Conservation (phyloP, 2,113 vertebrate genomes). For the Mastomys natalensis region DNA sequence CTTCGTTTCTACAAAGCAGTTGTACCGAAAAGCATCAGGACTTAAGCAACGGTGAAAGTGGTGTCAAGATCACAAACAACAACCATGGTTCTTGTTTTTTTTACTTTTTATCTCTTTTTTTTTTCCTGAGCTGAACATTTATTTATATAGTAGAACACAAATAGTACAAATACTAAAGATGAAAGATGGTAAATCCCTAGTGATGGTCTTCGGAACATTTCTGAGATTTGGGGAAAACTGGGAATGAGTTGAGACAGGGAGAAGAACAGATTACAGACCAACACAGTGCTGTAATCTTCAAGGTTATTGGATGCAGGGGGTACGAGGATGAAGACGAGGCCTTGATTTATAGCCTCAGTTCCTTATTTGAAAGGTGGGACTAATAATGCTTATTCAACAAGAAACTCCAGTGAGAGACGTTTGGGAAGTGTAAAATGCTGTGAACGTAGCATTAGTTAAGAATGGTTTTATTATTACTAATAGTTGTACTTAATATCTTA, state of each 20-base stretch:
- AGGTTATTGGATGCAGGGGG: neutral
- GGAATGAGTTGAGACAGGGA: neutral
- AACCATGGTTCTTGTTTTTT: neutral
- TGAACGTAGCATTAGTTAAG: neutral
- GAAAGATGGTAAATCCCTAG: neutral
- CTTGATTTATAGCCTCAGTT: neutral
- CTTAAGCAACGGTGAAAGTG: neutral
- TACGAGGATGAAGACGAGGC: neutral
- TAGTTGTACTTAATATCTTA: neutral
- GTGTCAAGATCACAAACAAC: neutral
- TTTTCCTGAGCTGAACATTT: neutral
- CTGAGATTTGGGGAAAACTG: conserved; percentile 14
- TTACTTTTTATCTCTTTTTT: neutral
- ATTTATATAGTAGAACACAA: neutral
- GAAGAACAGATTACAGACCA: neutral
- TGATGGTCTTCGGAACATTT: neutral
- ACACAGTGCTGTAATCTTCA: neutral
- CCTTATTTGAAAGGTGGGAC: neutral
- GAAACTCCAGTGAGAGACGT: neutral
- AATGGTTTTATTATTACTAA: neutral
- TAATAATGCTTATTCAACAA: neutral
- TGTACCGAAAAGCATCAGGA: neutral
- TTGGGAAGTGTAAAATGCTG: neutral
- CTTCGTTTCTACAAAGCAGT: neutral
- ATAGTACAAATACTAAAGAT: neutral